Base-by-base conservation (phyloP, 2,888 invertebrate genomes). In the Tetropium fuscum region DNA sequence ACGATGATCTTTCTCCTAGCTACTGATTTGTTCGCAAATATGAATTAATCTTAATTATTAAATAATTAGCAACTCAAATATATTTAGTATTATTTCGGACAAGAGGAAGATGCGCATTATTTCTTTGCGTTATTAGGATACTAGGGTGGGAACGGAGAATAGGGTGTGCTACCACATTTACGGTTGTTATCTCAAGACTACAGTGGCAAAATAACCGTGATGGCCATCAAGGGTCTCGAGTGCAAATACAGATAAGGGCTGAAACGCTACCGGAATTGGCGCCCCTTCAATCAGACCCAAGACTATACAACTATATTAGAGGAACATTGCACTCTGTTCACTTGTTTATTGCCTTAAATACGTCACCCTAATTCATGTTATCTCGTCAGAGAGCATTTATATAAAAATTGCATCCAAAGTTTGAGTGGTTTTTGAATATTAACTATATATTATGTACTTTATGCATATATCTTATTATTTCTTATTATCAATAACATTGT, bases 171-270 rank as follows among this genome's bases (percentile, higher is more conserved):
- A 51, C 51, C 51, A 51, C 51, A 51, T 74, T 74, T 69, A 68
- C 67, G 68, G 71, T 75, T 74, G 75, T 75, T 74, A 74, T 74
- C 75, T 74, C 74, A 72, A 74, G 73, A 71, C 71, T 73, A 67
- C 75, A 75, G 74, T 64, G 69, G 71, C 70, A 63, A 64, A 69
- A 70, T 69, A 68, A 69, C 68, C 57, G 63, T 69, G 73, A 73
- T 72, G 72, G 70, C 68, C 71, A 69, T 69, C 66, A 62, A 70
- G 67, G 67, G 68, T 66, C 63, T 55, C 64, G 72, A 73, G 72
- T 75, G 74, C 72, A 71, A 73, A 73, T 70, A 72, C 63, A 69
- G 75, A 75, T 75, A 75, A 74, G 73, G 64, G 63, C 66, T 61
- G 68, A 56, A 61, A 58, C 58, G 60, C 53, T 53, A 48, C 54